Evolutionary conservation across 2,888 invertebrate species (phyloP).

Genomic region (Leptinotarsa tumamoca): DNA sequence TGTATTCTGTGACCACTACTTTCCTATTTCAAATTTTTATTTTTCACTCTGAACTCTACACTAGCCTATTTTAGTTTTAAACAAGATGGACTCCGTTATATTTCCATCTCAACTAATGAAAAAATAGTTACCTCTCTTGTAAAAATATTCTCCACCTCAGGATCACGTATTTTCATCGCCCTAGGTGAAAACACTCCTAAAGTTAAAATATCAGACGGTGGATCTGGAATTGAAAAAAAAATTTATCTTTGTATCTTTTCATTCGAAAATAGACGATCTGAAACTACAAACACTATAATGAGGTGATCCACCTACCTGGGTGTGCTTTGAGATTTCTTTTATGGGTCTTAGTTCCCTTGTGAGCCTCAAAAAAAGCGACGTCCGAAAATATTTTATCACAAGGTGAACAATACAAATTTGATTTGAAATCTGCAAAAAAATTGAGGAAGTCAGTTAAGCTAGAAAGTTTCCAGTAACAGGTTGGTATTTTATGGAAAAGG

Average conservation of each 20-base stretch:
- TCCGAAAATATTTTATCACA: slow-evolving; percentile 34
- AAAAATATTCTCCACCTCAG: not conserved
- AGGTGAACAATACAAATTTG: not conserved
- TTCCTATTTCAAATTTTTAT: too few species aligned
- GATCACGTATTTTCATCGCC: not conserved
- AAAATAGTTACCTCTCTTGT: not conserved
- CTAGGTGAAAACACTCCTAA: not conserved
- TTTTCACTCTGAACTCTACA: too few species aligned
- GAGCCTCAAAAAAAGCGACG: slow-evolving; percentile 27
- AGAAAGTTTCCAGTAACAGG: too few species aligned
- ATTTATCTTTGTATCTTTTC: not conserved
- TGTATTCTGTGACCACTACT: too few species aligned
- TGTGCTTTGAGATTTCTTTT: slow-evolving; percentile 28
- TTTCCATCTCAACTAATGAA: not conserved
- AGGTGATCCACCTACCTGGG: not conserved
- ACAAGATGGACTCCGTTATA: too few species aligned
- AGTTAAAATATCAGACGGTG: not conserved
- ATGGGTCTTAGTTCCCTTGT: slow-evolving; percentile 39
- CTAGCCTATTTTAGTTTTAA: too few species aligned
- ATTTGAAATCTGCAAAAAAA: not conserved
- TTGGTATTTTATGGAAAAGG: too few species aligned
- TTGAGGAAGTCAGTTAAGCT: not conserved
- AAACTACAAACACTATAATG: too few species aligned
- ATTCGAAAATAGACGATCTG: not conserved
- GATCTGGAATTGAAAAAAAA: not conserved